These are phyloP conservation scores for Plebejus melissa DNA, from an alignment of 2,888 invertebrate species.

Conservation along the genomic window DNA sequence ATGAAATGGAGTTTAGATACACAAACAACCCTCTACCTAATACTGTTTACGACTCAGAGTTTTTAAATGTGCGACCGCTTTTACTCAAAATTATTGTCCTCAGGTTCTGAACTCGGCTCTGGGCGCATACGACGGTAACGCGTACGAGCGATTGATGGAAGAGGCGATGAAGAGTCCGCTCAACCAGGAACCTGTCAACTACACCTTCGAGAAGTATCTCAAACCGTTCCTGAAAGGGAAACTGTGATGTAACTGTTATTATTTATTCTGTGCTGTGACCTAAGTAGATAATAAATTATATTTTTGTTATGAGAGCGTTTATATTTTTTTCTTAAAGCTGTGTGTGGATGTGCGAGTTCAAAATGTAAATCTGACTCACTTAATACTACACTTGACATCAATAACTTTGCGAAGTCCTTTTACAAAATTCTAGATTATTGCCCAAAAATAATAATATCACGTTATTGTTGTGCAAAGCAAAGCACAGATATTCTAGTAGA, in stretches of 20 bases:
- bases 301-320: background rate
- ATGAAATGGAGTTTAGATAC: too few species aligned
- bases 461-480: too few species aligned
- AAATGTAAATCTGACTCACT: background rate
- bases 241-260: conserved; percentile 4
- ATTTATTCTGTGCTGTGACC: background rate
- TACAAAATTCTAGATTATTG: background rate
- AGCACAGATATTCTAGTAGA: too few species aligned
- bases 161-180: conserved; percentile 90
- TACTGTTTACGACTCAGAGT: too few species aligned
- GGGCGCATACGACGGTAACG: conserved; percentile 90
- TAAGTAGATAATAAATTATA: conserved; percentile 1
- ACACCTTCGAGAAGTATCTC: conserved; percentile 83
- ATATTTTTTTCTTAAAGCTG: background rate
- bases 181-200: conserved; percentile 87
- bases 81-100: background rate
- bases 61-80: too few species aligned
- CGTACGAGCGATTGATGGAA: conserved; percentile 88
- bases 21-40: too few species aligned
- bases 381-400: background rate
- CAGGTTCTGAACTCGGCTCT: conserved; percentile 83
- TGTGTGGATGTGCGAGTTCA: background rate
- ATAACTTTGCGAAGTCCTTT: background rate
- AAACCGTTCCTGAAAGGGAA: conserved; percentile 53
- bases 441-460: too few species aligned